phyloP scores from a whole-genome alignment of 2,113 vertebrate species.

The human (Homo sapiens) region GRCh38 chr2:112898501-112899000 shows the following conservation, averaged over 20 bases:
- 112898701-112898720: neutral
- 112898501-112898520: neutral
- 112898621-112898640: neutral
- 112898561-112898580: neutral
- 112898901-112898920: neutral
- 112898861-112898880: neutral
- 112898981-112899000: too few species aligned
- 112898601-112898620: too few species aligned
- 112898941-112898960: too few species aligned
- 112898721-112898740: neutral
- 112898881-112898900: neutral
- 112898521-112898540: too few species aligned
- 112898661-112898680: neutral
- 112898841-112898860: neutral
- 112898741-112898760: neutral
- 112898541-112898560: neutral
- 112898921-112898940: too few species aligned
- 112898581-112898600: neutral
- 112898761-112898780: neutral
- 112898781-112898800: neutral
- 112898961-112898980: too few species aligned
- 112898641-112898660: neutral
- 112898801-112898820: neutral
- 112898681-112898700: neutral
- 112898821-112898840: neutral